These are phyloP conservation scores for Nothura maculosa DNA, from an alignment of 2,797 vertebrate species.

Conservation along the genomic window DNA sequence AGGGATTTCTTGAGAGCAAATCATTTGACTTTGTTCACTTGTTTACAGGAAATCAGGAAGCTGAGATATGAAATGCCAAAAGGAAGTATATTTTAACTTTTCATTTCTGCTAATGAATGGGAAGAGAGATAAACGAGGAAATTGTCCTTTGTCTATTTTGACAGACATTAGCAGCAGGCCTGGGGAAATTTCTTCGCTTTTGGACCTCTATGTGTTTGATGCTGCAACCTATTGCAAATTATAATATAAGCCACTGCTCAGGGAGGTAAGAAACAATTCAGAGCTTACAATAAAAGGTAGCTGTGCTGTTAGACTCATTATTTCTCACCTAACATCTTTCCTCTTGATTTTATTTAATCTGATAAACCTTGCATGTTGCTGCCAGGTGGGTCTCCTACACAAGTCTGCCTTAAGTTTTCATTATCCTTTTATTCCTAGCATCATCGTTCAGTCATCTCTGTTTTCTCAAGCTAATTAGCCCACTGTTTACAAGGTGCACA, in stretches of 20 bases:
- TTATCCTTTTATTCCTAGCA: conserved; percentile 51
- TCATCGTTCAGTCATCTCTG: conserved; percentile 50
- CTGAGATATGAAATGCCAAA: background rate
- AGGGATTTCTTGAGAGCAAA: background rate
- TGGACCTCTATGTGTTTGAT: background rate
- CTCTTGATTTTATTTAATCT: conserved; percentile 67
- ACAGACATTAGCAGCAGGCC: background rate
- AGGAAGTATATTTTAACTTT: conserved; percentile 6
- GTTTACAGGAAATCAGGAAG: background rate
- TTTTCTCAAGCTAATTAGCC: conserved; percentile 70
- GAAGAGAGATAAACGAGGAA: background rate
- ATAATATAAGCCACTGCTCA: background rate
- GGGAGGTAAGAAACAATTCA: background rate
- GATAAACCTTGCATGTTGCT: conserved; percentile 52
- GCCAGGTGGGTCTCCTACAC: conserved; percentile 64
- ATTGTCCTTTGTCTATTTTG: background rate
- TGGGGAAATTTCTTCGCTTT: background rate
- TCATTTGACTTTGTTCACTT: background rate
- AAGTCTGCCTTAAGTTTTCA: background rate
- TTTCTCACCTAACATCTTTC: conserved; percentile 32
- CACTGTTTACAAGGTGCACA: conserved; percentile 33
- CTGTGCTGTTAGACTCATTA: conserved; percentile 11
- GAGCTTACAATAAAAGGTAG: conserved; percentile 41
- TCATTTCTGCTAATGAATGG: background rate
- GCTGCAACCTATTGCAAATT: background rate